Evolutionary conservation across 2,888 invertebrate genomes (phyloP), one percentile per base, ranked within the genome.

Genomic region (Acanthosoma haemorrhoidale): DNA sequence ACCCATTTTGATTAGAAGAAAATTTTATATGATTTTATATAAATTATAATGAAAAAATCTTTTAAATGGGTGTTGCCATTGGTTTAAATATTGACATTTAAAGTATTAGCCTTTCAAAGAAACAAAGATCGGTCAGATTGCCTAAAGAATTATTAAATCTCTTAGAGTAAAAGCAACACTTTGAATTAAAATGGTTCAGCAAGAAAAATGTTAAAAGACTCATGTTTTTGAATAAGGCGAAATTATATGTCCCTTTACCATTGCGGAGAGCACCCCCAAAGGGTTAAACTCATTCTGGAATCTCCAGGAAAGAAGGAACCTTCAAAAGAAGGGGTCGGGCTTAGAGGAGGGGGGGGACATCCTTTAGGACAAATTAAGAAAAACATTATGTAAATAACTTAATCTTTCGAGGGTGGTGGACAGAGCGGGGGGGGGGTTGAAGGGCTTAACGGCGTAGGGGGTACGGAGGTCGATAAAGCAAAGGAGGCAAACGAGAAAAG

Each of bases 281-380:
- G 51, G 51, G 51, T 51, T 51, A 51, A 51, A 51, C 51, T 51
- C 51, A 51, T 51, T 51, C 25, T 51, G 51, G 29, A 51, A 51
- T 51, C 51, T 51, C 51, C n/a, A 2, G n/a, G 25, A 51, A 25
- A 51, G 51, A 51, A 25, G 29, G 51, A 18, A n/a, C 25, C 51
- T 51, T 51, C 25, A 29, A 29, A 51, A 51, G 51, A 51, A 25
- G 29, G 51, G 51, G 25, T n/a, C 21, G 29, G 25, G 21, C 21
- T 13, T 13, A 25, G 29, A 51, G 2, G 25, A n/a, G 51, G 29
- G 25, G 25, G 25, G n/a, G n/a, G 16, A n/a, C 13, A 51, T 51
- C 51, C 51, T 51, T 51, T 51, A 51, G 51, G 51, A 51, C 51
- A 51, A 51, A 51, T 51, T 51, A 51, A 51, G 51, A 51, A 51